Base-by-base conservation (phyloP, 23 tunicate species). In the Ascidia mentula region DNA sequence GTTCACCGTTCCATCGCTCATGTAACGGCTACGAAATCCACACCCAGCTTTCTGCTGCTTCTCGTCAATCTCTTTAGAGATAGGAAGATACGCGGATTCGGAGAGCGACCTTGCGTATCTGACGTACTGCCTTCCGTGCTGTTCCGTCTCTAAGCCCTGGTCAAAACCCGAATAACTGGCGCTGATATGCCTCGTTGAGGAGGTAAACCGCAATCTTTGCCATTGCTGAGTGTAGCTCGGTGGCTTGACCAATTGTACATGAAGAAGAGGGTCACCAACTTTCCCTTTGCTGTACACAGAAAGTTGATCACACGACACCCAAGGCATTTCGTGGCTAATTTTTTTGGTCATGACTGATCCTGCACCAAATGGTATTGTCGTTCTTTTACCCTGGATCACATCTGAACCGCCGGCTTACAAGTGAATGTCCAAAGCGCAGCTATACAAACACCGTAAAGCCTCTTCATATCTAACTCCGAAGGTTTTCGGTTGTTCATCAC, bases 231-330 rank as follows among this genome's bases (percentile, higher is more conserved):
- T 32, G 28, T 33, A 31, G 12, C 32, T 2, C 12, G 32, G 13
- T 5, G 65, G 13, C 24, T 53, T 53, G 13, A 53, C 65, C 65
- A 53, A 20, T 28, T 53, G 2, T 28, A 12, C 9, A 71, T 33
- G 75, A n/a, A 17, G n/a, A 28, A 34, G 75, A 20, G 75, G 13
- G 18, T 36, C 18, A 36, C 30, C 9, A 6, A 4, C 34, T 18
- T 71, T 71, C 6, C 18, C 32, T 6, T 32, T n/a, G 60, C 75
- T 28, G 31, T 79, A 79, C 36, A 79, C 32, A n/a, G 35, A 4
- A 7, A 79, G 37, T 38, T 79, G 83, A 18, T 79, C 83, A 36
- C 46, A 61, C 5, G 83, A 79, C 20, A 79, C 31, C 83, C 83
- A 79, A 8, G 83, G 83, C 74, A 79, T 18, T 6, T 79, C 53